Evolutionary conservation across 92 coral and sea anemone species (phyloP).

Genomic region (Palythoa grandis): DNA sequence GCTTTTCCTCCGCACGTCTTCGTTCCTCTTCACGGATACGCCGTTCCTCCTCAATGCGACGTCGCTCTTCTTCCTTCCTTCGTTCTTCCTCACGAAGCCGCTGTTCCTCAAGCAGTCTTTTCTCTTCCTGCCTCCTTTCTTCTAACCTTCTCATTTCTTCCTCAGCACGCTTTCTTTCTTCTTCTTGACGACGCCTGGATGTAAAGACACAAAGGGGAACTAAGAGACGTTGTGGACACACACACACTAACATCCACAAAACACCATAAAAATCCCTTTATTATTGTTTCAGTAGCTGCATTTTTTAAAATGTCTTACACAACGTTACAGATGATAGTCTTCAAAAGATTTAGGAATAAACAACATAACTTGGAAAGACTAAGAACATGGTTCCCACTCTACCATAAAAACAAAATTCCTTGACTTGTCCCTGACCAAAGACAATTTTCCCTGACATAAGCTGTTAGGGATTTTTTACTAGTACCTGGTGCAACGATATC

Average conservation of each 20-base stretch:
- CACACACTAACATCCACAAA: too few relatives aligned
- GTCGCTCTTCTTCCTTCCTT: slow-evolving; percentile 48
- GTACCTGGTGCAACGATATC: too few relatives aligned
- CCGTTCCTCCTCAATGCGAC: slow-evolving; percentile 46
- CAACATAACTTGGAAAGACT: not conserved
- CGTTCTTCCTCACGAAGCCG: slow-evolving; percentile 57
- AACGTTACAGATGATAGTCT: too few relatives aligned
- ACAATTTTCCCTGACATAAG: too few relatives aligned
- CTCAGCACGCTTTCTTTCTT: slow-evolving; percentile 54
- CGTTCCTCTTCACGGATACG: slow-evolving; percentile 19
- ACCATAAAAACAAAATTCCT: too few relatives aligned
- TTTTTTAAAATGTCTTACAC: too few relatives aligned
- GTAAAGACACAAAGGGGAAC: not conserved
- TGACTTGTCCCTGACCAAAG: too few relatives aligned
- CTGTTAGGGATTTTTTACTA: too few relatives aligned
- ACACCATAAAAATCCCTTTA: too few relatives aligned
- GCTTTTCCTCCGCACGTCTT: slow-evolving; percentile 44
- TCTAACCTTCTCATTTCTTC: slow-evolving; percentile 46
- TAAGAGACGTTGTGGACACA: not conserved
- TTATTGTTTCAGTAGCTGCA: too few relatives aligned
- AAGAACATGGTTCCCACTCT: too few relatives aligned
- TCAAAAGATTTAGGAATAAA: not conserved
- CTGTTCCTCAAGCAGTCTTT: slow-evolving; percentile 48
- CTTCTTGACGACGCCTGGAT: slow-evolving; percentile 48
- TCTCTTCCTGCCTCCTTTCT: slow-evolving; percentile 23